Base-by-base conservation (phyloP, 2,888 invertebrate species). In the Agrilus cyanescens region DNA sequence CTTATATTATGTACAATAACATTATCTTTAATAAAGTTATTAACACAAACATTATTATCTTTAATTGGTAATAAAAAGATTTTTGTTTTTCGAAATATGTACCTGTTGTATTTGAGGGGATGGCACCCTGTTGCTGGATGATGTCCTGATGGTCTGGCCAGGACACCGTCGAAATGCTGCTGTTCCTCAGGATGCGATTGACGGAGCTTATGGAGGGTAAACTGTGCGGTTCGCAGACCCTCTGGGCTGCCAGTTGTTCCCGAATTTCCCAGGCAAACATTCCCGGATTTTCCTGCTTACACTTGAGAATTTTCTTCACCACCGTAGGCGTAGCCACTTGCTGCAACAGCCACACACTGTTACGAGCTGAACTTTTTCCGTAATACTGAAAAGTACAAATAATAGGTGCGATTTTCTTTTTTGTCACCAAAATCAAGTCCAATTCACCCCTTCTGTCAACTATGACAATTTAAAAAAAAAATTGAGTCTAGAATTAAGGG, bases 241-340 rank as follows among this genome's bases (percentile, higher is more conserved):
- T 77, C 58, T 93, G 91, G 36, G 86, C 80, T 41, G 94, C 78
- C 50, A 95, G 73, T 56, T 88, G 81, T 66, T 95, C 87, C 0
- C 94, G 75, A 50, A 95, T 94, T 72, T 95, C 95, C 93, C 94
- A 95, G 8, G 94, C 94, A 65, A 95, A 94, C 81, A 94, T 87
- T 4, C 90, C 88, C 1, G 94, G 94, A 66, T 94, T 93, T 64
- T 94, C 91, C 60, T 90, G 89, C 64, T 95, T 95, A 57, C 91
- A 78, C 4, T 91, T 82, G 29, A 94, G 77, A 53, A 96, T 95
- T 70, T 91, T 89, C 70, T 91, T 87, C 12, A 95, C 93, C 1
- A 95, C 93, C 0, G 90, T 88, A 2, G 94, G 94, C 4, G 95
- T 94, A 48, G 94, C 93, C 49, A 94, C 94, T 89, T 94, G 90